Evolutionary conservation across 1,140 invertebrate species (phyloP).

Genomic region (Drosophila lacertosa): DNA sequence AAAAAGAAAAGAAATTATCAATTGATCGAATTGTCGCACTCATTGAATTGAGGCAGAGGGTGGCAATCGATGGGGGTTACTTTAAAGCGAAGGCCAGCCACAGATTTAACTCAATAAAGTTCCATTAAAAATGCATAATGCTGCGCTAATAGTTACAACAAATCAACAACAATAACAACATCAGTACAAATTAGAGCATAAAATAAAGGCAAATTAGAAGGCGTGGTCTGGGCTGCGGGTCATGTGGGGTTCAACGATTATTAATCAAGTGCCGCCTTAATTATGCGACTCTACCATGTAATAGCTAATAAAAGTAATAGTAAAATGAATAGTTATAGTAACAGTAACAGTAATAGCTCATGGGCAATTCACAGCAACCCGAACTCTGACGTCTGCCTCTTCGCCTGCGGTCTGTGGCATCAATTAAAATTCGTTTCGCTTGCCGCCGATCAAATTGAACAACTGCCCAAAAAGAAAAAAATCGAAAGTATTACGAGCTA

Average conservation of each 20-base stretch:
- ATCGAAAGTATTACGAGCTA: slow-evolving; percentile 54
- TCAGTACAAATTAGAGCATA: slow-evolving; percentile 15
- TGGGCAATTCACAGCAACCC: background rate
- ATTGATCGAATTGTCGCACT: slow-evolving; percentile 61
- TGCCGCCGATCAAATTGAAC: slow-evolving; percentile 60
- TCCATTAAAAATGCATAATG: slow-evolving; percentile 71
- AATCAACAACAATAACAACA: slow-evolving; percentile 53
- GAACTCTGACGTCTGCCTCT: slow-evolving; percentile 31
- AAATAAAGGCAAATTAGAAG: slow-evolving; percentile 23
- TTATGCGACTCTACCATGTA: slow-evolving; percentile 65
- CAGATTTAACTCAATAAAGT: slow-evolving; percentile 73
- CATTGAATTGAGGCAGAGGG: slow-evolving; percentile 6
- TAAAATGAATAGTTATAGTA: too few species aligned
- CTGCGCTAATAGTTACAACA: slow-evolving; percentile 68
- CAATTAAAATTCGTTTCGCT: slow-evolving; percentile 79
- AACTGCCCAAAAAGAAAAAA: slow-evolving; percentile 50
- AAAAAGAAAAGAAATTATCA: slow-evolving; percentile 26
- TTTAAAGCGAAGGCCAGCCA: slow-evolving; percentile 51
- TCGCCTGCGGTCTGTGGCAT: slow-evolving; percentile 53
- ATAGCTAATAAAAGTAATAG: slow-evolving; percentile 28
- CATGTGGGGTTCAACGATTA: slow-evolving; percentile 72
- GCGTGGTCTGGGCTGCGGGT: slow-evolving; percentile 52
- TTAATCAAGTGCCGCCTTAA: slow-evolving; percentile 78
- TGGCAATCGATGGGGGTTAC: slow-evolving; percentile 23
- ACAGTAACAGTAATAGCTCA: slow-evolving; percentile 12